Conservation (phyloP, 2,797 vertebrate species). For the Apogon talboti region DNA sequence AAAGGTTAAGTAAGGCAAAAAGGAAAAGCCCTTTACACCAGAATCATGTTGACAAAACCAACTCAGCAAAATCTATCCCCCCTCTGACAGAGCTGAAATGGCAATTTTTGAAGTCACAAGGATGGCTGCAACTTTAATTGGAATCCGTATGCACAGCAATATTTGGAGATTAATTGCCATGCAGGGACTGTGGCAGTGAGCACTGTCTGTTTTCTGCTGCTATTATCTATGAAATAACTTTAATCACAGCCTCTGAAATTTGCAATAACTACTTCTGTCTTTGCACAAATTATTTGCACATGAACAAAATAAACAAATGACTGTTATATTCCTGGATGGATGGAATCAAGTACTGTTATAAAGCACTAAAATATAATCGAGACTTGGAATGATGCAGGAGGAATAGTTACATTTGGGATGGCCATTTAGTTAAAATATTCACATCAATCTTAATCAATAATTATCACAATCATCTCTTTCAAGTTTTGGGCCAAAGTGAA, state of each 20-base stretch:
- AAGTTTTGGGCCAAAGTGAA: too few species aligned
- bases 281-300: too few species aligned
- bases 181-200: neutral
- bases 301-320: too few species aligned
- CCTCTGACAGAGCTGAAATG: conserved; percentile 8
- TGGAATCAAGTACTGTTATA: too few species aligned
- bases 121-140: conserved; percentile 16
- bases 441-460: too few species aligned
- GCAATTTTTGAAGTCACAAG: conserved; percentile 7
- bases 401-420: too few species aligned
- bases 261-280: neutral
- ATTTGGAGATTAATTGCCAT: conserved; percentile 3
- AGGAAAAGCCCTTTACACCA: conserved; percentile 19
- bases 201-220: neutral
- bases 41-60: conserved; percentile 20
- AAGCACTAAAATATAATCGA: too few species aligned
- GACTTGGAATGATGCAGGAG: too few species aligned
- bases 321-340: too few species aligned
- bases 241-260: neutral
- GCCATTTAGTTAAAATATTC: too few species aligned
- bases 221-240: neutral
- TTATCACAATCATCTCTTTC: too few species aligned
- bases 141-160: neutral
- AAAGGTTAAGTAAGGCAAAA: conserved; percentile 34
- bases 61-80: neutral